Evolutionary conservation across 2,888 invertebrate species (phyloP), one percentile per base, ranked within the genome.

Genomic region (Mantis religiosa): DNA sequence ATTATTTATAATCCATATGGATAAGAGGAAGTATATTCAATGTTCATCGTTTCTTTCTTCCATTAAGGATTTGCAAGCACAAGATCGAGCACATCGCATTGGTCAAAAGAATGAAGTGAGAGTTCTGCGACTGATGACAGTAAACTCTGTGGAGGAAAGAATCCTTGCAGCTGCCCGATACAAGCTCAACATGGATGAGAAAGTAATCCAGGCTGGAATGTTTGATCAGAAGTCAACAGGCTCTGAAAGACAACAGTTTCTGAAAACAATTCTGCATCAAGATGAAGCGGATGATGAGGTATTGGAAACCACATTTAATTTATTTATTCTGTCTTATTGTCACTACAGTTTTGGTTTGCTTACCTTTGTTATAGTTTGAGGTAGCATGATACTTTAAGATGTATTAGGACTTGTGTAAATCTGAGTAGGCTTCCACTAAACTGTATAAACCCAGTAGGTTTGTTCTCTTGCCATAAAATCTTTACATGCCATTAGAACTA

Each of bases 151-250:
- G 3, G 95, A 95, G 91, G 95, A 95, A 92, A 93, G 94, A 89
- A 95, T 95, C 91, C 92, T 95, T 88, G 95, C 95, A 20, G 95
- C 95, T 41, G 95, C 95, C n/a, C 92, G 93, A 41, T 95, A 95
- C 92, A 95, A 95, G 91, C 92, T 96, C 89, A 95, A 96, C 91
- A 95, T 95, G 91, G 95, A 96, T 91, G 95, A 95, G 91, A 96
- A 96, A 92, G 95, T 95, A 89, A 95, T 95, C 91, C 95, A 95
- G 91, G 95, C 95, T 89, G 95, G 95, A 90, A 95, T 95, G 94
- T 95, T 95, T 92, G 95, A 95, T 92, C 95, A 95, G 92, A 95
- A 95, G 91, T 95, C 95, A 2, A 96, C 95, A 14, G 95, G 95
- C 15, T 93, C 93, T 20, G 95, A 95, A 91, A 92, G 95, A 88